Conservation (phyloP, 2,797 vertebrate genomes). For the Tiaroga cobitis region DNA sequence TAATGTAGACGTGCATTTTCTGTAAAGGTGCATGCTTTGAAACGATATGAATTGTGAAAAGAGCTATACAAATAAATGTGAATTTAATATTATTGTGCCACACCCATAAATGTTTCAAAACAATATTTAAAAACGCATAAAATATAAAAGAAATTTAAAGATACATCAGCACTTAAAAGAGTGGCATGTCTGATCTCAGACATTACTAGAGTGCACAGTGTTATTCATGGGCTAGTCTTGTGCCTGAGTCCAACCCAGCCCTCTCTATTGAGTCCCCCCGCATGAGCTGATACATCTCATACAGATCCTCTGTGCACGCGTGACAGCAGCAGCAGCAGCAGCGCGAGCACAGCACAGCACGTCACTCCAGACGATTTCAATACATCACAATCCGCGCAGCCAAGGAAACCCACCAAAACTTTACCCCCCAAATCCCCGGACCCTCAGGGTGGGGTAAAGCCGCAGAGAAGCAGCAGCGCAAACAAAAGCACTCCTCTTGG, state of each 20-base stretch:
- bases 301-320: conserved; percentile 47
- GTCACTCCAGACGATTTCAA: conserved; percentile 37
- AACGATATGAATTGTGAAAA: too few relatives aligned
- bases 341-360: conserved; percentile 30
- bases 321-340: conserved; percentile 32
- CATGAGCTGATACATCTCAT: neutral
- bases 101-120: too few relatives aligned
- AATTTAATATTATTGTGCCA: neutral
- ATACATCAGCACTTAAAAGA: neutral
- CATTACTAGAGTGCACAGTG: neutral
- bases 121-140: neutral
- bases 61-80: too few relatives aligned
- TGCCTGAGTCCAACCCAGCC: neutral
- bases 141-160: neutral
- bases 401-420: conserved; percentile 76
- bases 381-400: conserved; percentile 62
- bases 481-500: conserved; percentile 80
- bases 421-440: conserved; percentile 62
- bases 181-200: neutral
- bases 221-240: neutral
- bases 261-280: conserved; percentile 42
- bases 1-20: too few relatives aligned
- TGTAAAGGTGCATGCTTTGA: too few relatives aligned
- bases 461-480: conserved; percentile 33
- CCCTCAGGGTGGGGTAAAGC: conserved; percentile 58